Percentiles rank a stretch among this genome's conserved stretches.
phyloP scores from a whole-genome alignment of 2,797 vertebrate species.

The Phylloscopus collybita region DNA sequence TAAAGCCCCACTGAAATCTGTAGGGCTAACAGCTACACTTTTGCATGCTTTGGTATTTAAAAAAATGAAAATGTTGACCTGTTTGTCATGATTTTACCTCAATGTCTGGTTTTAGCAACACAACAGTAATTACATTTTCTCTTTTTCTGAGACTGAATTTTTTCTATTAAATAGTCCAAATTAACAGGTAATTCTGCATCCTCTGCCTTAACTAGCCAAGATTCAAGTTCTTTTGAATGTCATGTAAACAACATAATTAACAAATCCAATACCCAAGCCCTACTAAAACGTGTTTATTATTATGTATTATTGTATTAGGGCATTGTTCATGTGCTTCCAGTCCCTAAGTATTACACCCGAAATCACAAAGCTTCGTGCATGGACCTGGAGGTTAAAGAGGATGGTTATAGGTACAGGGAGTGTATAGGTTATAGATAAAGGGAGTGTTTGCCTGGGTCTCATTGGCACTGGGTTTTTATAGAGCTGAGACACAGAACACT shows the following conservation, averaged over 20 bases:
- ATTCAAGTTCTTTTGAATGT: background rate
- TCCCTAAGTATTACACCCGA: background rate
- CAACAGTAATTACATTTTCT: background rate
- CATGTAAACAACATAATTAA: background rate
- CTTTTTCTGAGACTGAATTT: background rate
- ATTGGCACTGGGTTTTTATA: background rate
- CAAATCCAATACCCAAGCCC: background rate
- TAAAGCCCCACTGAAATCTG: background rate
- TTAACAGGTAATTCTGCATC: background rate
- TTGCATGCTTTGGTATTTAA: background rate
- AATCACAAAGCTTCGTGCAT: background rate
- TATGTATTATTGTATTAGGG: background rate
- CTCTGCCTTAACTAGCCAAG: background rate
- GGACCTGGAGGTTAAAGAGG: background rate
- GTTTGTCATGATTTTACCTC: background rate
- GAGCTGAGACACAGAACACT: background rate
- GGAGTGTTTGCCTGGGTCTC: background rate
- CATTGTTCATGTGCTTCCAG: background rate
- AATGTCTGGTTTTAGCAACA: background rate
- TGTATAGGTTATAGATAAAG: no score
- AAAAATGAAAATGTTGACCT: background rate
- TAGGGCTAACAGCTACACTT: background rate
- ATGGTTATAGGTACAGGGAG: accelerated
- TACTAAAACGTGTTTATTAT: background rate
- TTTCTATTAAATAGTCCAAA: background rate